Conservation (phyloP, 2,113 vertebrate species). For the Anolis sagrei region DNA sequence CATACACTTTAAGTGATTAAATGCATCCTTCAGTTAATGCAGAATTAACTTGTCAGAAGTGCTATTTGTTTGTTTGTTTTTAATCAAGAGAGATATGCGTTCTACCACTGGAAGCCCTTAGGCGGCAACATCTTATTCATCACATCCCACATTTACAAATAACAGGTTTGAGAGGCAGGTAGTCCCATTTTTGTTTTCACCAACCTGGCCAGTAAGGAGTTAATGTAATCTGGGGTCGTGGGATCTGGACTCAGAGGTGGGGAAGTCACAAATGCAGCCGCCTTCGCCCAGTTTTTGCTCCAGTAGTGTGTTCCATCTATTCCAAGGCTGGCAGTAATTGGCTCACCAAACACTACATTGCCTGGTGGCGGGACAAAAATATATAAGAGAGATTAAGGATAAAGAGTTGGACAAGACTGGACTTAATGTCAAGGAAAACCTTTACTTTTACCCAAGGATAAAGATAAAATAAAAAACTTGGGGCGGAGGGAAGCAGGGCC, state of each 20-base stretch:
- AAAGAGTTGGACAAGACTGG: no score
- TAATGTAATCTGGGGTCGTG: constrained; percentile 96
- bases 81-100: no score
- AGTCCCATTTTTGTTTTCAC: constrained; percentile 27
- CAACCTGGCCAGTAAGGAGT: constrained; percentile 94
- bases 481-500: no score
- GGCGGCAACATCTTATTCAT: background rate
- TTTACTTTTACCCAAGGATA: no score
- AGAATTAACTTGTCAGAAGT: no score
- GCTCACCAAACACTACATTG: constrained; percentile 96
- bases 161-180: background rate
- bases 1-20: no score
- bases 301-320: constrained; percentile 98
- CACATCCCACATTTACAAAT: background rate
- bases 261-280: constrained; percentile 94
- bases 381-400: background rate
- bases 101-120: background rate
- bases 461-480: background rate
- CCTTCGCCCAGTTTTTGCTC: constrained; percentile 99
- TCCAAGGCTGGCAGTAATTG: constrained; percentile 94
- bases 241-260: constrained; percentile 96
- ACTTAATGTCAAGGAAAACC: no score
- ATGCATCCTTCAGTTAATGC: no score
- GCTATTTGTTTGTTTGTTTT: no score
- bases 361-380: constrained; percentile 71